Conservation (phyloP, 2,888 invertebrate genomes). For the Zhengitettix transpicula region DNA sequence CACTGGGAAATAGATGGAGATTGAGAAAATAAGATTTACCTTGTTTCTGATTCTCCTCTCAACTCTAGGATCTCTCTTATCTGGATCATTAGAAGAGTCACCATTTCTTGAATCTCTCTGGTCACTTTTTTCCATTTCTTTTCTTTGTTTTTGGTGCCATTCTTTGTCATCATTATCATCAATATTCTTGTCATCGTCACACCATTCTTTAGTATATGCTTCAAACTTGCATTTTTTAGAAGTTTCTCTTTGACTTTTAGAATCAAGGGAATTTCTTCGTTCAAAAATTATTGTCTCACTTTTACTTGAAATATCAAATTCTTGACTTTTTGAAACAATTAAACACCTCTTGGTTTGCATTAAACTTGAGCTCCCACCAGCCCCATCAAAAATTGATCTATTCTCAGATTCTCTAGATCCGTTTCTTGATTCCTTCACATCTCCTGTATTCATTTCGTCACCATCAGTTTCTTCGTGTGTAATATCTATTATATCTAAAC, state of each 20-base stretch:
- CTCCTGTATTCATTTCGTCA: too few relatives aligned
- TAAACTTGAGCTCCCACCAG: too few relatives aligned
- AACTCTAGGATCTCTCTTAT: slow-evolving; percentile 31
- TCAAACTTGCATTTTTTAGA: background rate
- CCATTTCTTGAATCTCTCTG: slow-evolving; percentile 35
- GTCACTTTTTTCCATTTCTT: slow-evolving; percentile 25
- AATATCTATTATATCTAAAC: too few relatives aligned
- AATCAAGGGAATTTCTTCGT: slow-evolving; percentile 10
- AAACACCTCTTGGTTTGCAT: background rate
- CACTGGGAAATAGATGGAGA: too few relatives aligned
- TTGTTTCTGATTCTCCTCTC: slow-evolving; percentile 49
- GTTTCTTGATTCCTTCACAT: too few relatives aligned
- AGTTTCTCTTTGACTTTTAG: background rate
- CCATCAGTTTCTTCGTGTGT: too few relatives aligned
- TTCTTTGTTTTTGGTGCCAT: background rate
- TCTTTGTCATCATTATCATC: background rate
- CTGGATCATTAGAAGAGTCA: background rate
- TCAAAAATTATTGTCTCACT: background rate
- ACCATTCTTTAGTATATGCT: background rate
- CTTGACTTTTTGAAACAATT: background rate
- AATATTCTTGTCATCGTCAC: background rate
- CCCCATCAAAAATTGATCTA: too few relatives aligned
- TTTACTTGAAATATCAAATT: background rate
- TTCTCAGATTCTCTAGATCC: too few relatives aligned
- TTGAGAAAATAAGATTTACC: slow-evolving; percentile 23